Percentiles rank a stretch among this genome's conserved stretches.
These are phyloP conservation scores for Epizoanthus ramosus DNA, from an alignment of 92 coral and sea anemone species.

Conservation along the genomic window DNA sequence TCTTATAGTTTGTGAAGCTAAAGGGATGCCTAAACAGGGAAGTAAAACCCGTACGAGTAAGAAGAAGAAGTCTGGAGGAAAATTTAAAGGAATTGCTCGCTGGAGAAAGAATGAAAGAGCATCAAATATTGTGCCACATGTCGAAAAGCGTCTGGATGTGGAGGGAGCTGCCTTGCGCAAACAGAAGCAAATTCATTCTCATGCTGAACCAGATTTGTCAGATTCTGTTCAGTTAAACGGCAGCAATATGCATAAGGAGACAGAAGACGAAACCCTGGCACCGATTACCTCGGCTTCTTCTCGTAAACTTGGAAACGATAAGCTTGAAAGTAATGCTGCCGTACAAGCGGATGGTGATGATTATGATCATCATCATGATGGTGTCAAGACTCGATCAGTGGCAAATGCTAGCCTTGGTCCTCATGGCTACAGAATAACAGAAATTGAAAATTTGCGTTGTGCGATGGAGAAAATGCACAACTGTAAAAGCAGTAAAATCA, in stretches of 20 bases:
- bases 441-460: constrained; percentile 37
- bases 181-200: background rate
- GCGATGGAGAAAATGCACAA: constrained; percentile 42
- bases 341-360: too few relatives aligned
- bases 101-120: constrained; percentile 11
- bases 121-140: constrained; percentile 3
- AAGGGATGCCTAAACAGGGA: constrained; percentile 33
- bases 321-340: too few relatives aligned
- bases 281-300: constrained; percentile 21
- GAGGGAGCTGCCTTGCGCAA: background rate
- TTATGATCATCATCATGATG: background rate
- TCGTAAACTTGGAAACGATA: constrained; percentile 3
- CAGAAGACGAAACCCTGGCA: background rate
- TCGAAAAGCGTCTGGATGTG: background rate
- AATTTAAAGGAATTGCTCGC: constrained; percentile 6
- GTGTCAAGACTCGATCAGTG: background rate
- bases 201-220: background rate
- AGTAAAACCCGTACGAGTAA: constrained; percentile 18
- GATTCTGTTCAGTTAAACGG: background rate
- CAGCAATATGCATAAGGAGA: background rate
- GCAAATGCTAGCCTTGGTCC: background rate
- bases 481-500: constrained; percentile 34
- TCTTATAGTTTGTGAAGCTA: constrained; percentile 19
- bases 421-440: constrained; percentile 29
- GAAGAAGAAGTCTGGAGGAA: constrained; percentile 11